These are phyloP conservation scores for Acipenser transmontanus DNA, from an alignment of 2,797 vertebrate genomes.

Conservation along the genomic window DNA sequence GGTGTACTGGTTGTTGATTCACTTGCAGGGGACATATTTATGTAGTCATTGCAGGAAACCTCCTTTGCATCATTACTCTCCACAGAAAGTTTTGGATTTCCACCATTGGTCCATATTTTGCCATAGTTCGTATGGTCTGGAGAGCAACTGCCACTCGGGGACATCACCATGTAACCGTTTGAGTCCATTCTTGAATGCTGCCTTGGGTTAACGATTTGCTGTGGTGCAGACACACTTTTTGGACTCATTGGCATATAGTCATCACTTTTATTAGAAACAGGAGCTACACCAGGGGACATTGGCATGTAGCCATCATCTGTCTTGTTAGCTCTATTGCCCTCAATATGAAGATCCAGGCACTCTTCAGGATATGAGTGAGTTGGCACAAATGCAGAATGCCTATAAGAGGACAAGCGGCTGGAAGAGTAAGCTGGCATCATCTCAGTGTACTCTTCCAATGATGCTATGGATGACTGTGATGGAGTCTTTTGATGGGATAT, in stretches of 20 bases:
- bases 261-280: constrained; percentile 55
- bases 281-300: constrained; percentile 75
- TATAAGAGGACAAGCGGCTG: constrained; percentile 49
- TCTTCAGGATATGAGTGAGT: constrained; percentile 74
- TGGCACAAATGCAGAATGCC: constrained; percentile 71
- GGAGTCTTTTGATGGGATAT: constrained; percentile 72
- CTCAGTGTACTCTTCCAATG: constrained; percentile 73
- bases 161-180: constrained; percentile 87
- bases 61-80: constrained; percentile 64
- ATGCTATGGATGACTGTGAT: constrained; percentile 64
- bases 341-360: constrained; percentile 43
- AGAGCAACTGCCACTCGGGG: constrained; percentile 73
- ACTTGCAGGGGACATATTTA: constrained; percentile 80
- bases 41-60: constrained; percentile 66
- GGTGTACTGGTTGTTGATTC: constrained; percentile 74
- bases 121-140: constrained; percentile 62
- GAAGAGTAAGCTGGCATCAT: constrained; percentile 70
- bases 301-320: constrained; percentile 81
- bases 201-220: constrained; percentile 75
- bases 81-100: constrained; percentile 56
- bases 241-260: constrained; percentile 86
- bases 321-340: constrained; percentile 19
- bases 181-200: constrained; percentile 66
- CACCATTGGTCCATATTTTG: constrained; percentile 71
- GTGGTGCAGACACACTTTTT: constrained; percentile 74